These are phyloP conservation scores for Caloenas nicobarica DNA, from an alignment of 2,113 vertebrate genomes.

Conservation along the genomic window DNA sequence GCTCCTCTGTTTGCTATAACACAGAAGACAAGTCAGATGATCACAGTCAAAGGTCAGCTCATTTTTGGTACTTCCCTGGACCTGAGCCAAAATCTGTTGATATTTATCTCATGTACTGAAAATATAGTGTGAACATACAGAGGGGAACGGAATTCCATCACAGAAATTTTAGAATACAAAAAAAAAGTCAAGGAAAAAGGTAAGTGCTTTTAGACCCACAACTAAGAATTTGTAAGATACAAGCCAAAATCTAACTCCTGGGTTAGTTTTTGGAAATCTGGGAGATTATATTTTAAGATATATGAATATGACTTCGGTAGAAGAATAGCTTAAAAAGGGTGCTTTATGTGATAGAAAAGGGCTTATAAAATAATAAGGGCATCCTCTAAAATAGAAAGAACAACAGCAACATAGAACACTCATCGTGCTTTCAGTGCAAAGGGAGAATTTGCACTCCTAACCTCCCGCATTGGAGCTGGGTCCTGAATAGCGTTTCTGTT, in stretches of 20 bases:
- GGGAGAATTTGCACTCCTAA: background rate
- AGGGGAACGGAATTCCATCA: background rate
- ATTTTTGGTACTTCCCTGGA: background rate
- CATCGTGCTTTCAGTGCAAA: background rate
- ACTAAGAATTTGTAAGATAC: background rate
- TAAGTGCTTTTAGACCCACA: background rate
- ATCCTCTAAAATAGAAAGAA: background rate
- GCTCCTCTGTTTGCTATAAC: background rate
- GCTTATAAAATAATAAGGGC: background rate
- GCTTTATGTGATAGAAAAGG: background rate
- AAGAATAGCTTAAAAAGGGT: background rate
- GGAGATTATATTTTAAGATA: background rate
- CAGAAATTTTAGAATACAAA: background rate
- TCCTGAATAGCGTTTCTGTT: slow-evolving; percentile 18
- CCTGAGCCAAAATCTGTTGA: background rate
- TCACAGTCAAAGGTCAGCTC: background rate
- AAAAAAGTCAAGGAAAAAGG: background rate
- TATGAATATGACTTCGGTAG: background rate
- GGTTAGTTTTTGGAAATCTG: background rate
- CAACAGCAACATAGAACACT: background rate
- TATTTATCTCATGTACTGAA: background rate
- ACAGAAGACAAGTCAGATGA: background rate
- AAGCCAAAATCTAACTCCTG: background rate
- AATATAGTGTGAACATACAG: background rate
- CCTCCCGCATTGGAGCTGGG: background rate